Percentiles rank a stretch among this genome's conserved stretches.
Conservation (phyloP, 2,113 vertebrate species). For the Anguilla japonica region DNA sequence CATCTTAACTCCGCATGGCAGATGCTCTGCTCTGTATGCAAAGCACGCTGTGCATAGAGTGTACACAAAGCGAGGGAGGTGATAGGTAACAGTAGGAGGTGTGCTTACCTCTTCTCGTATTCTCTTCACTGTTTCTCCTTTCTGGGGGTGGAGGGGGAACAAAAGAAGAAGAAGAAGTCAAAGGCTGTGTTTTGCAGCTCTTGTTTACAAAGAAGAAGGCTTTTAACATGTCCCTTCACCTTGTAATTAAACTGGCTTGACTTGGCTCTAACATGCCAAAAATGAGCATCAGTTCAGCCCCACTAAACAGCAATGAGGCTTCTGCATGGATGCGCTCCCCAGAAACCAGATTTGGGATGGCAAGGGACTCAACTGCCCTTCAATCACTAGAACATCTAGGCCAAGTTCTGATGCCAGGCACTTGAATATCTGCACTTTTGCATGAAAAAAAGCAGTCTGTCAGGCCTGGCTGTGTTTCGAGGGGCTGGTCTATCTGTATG, state of each 20-base stretch:
- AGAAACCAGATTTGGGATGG: conserved; percentile 16
- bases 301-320: conserved; percentile 19
- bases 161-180: conserved; percentile 15
- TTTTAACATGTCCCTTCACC: background rate
- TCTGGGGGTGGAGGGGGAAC: conserved; percentile 68
- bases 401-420: background rate
- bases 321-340: conserved; percentile 25
- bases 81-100: background rate
- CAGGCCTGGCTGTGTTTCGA: background rate
- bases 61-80: background rate
- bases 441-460: background rate
- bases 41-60: background rate
- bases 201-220: background rate
- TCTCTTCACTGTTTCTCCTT: conserved; percentile 92
- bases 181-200: background rate
- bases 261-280: conserved; percentile 11
- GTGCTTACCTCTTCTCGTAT: conserved; percentile 90
- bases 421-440: background rate
- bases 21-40: background rate
- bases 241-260: conserved; percentile 18
- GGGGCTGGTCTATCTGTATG: background rate
- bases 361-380: conserved; percentile 27
- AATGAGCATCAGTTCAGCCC: conserved; percentile 34
- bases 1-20: background rate
- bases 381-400: conserved; percentile 25